Evolutionary conservation across 2,797 vertebrate species (phyloP), one percentile per base, ranked within the genome.

Genomic region (Anguilla anguilla): DNA sequence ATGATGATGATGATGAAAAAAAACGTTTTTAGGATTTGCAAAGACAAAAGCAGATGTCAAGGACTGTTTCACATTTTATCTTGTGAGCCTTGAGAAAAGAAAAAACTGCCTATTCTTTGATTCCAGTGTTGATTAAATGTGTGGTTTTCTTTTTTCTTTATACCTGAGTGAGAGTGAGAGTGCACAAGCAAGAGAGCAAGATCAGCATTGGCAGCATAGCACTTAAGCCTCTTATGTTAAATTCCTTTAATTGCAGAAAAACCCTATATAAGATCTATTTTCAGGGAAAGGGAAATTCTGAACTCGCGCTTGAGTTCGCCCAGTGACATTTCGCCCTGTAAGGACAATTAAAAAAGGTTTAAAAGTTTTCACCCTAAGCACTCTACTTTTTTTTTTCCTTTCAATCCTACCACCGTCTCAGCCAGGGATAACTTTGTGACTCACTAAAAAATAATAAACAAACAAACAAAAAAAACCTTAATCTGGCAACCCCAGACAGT

Each of bases 151-250:
- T 81, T 17, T 6, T 79, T 35, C 39, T 67, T n/a, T 35, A 35
- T 35, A 35, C 35, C 35, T 35, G 55, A 57, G 25, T 0, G 61
- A 67, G 57, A 15, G 57, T 1, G 57, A 61, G 19, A 61, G 19
- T 51, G 49, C 4, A 2, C 11, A 17, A 61, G 57, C 57, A 67
- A 67, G 25, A 46, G 31, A 49, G 17, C 3, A 19, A 81, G 31
- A 77, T 77, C 72, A 77, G 35, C 17, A 46, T 22, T 22, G 74
- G 35, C 39, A 19, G 35, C 35, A 17, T 3, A 11, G 10, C 13
- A 61, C 46, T 81, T 81, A 46, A 81, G 22, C 43, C 77, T 39
- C 72, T 49, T 81, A 81, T 81, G 77, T 81, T 81, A 81, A 81
- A 81, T 81, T 81, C 19, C 17, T 46, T 81, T 81, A 81, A 81